Evolutionary conservation across 2,797 vertebrate species (phyloP).

Genomic region (Rallus crepitans): DNA sequence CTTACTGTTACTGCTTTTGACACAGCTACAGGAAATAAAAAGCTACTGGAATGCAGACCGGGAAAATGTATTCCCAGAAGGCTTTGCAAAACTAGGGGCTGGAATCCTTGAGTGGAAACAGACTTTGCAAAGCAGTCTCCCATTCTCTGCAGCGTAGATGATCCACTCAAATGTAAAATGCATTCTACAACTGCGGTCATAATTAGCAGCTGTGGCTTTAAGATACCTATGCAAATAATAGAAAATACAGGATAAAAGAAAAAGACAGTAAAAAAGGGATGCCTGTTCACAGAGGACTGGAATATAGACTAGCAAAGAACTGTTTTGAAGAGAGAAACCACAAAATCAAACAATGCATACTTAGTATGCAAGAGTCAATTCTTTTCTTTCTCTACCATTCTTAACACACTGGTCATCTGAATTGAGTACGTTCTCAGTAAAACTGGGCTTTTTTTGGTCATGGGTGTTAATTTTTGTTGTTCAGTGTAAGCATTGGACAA

Average conservation of each 20-base stretch:
- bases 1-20: slow-evolving; percentile 77
- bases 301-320: slow-evolving; percentile 1
- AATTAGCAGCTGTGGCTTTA: slow-evolving; percentile 40
- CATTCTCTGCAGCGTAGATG: slow-evolving; percentile 57
- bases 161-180: slow-evolving; percentile 61
- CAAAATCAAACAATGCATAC: background rate
- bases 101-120: slow-evolving; percentile 81
- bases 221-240: slow-evolving; percentile 27
- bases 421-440: background rate
- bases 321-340: background rate
- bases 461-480: background rate
- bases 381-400: background rate
- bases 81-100: slow-evolving; percentile 77
- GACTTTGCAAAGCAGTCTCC: slow-evolving; percentile 72
- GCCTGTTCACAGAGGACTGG: background rate
- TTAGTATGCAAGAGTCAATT: background rate
- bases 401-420: background rate
- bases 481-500: background rate
- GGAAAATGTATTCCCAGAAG: slow-evolving; percentile 80
- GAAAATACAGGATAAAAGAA: background rate
- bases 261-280: background rate
- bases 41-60: slow-evolving; percentile 79
- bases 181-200: slow-evolving; percentile 41
- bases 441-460: background rate
- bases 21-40: slow-evolving; percentile 81